Conservation (phyloP, 2,888 invertebrate species). For the Cordilura impudica region DNA sequence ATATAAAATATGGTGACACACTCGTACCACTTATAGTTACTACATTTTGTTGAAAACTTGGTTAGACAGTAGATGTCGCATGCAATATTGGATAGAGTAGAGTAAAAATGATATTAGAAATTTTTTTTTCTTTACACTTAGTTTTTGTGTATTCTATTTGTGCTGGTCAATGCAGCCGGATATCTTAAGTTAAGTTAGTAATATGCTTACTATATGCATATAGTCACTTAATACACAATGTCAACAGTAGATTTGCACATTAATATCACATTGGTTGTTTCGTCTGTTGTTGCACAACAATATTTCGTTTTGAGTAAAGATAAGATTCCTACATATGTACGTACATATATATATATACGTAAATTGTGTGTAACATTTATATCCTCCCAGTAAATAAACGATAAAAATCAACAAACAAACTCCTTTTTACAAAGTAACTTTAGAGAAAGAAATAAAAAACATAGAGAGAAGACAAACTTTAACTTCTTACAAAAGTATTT, state of each 20-base stretch:
- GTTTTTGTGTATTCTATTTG: slow-evolving; percentile 6
- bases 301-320: background rate
- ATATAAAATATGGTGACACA: slow-evolving; percentile 37
- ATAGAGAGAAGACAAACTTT: slow-evolving; percentile 12
- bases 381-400: slow-evolving; percentile 53
- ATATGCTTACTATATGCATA: background rate
- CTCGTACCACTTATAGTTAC: background rate
- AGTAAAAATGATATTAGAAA: slow-evolving; percentile 28
- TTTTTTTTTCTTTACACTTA: slow-evolving; percentile 17
- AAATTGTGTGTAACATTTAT: slow-evolving; percentile 5
- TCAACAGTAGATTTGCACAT: slow-evolving; percentile 24
- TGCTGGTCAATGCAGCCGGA: slow-evolving; percentile 38
- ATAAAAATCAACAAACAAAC: slow-evolving; percentile 56
- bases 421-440: slow-evolving; percentile 23
- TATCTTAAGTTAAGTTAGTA: slow-evolving; percentile 28
- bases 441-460: background rate
- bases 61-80: slow-evolving; percentile 47
- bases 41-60: slow-evolving; percentile 14
- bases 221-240: background rate
- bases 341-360: too few species aligned
- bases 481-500: background rate
- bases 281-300: background rate
- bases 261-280: background rate
- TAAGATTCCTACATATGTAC: too few species aligned
- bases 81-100: slow-evolving; percentile 37